Evolutionary conservation across 2,888 invertebrate genomes (phyloP).

Genomic region (Patella depressa): DNA sequence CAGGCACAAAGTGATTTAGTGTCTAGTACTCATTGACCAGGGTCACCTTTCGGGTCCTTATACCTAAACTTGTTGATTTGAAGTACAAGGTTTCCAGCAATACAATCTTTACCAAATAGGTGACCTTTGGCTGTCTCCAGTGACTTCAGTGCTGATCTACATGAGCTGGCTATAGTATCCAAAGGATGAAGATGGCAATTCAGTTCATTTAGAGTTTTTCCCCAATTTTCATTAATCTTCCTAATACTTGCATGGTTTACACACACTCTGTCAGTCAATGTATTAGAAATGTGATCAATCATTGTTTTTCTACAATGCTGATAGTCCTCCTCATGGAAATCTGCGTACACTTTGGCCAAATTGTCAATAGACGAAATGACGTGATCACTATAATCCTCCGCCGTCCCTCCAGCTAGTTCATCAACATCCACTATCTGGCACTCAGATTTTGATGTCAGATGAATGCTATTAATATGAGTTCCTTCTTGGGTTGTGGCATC

Average conservation of each 20-base stretch:
- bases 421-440: conserved; percentile 32
- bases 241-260: too few species aligned
- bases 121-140: conserved; percentile 22
- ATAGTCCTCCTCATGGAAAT: conserved; percentile 17
- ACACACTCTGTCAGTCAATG: too few species aligned
- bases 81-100: conserved; percentile 36
- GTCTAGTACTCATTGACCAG: too few species aligned
- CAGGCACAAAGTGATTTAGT: too few species aligned
- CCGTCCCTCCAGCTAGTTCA: conserved; percentile 36
- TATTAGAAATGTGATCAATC: background rate
- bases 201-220: too few species aligned
- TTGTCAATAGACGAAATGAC: conserved; percentile 26
- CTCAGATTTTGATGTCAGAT: conserved; percentile 25
- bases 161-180: conserved; percentile 29
- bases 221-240: too few species aligned
- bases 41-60: conserved; percentile 39
- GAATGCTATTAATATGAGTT: conserved; percentile 33
- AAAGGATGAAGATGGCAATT: conserved; percentile 34
- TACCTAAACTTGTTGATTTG: conserved; percentile 38
- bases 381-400: conserved; percentile 32
- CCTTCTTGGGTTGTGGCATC: conserved; percentile 39
- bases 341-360: conserved; percentile 22
- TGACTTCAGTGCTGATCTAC: conserved; percentile 23
- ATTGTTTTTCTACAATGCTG: conserved; percentile 16
- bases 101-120: conserved; percentile 34